phyloP scores from a whole-genome alignment of 2,888 invertebrate genomes.

The Chloroclysta siterata region DNA sequence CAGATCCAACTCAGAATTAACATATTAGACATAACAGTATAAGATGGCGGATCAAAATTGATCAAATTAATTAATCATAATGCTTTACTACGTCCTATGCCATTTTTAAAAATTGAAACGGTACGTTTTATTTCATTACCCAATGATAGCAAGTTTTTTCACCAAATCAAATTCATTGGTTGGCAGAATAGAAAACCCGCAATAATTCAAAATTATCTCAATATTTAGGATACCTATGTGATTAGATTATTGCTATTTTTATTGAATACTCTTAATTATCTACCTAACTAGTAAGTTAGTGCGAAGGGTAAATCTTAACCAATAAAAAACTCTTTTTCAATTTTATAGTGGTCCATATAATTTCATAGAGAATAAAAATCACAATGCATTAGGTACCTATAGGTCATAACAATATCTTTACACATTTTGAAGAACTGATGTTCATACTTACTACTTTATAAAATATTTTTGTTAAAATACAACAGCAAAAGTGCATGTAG shows the following conservation, averaged over 20 bases:
- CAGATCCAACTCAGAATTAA: no score
- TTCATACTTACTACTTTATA: background rate
- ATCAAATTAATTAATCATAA: no score
- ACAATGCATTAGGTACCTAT: slow-evolving; percentile 67
- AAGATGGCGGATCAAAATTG: no score
- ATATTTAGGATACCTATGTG: no score
- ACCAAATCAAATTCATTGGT: background rate
- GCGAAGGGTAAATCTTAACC: background rate
- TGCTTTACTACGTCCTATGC: no score
- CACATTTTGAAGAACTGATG: slow-evolving; percentile 60
- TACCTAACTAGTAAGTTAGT: background rate
- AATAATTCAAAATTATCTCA: background rate
- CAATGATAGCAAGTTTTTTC: background rate
- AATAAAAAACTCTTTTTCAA: slow-evolving; percentile 44
- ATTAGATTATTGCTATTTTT: no score
- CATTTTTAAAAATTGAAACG: background rate
- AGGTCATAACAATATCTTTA: slow-evolving; percentile 50
- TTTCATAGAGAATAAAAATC: slow-evolving; percentile 78
- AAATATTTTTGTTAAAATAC: slow-evolving; percentile 7
- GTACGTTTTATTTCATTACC: background rate
- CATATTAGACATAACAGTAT: no score
- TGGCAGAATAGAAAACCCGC: background rate
- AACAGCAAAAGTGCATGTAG: slow-evolving; percentile 14
- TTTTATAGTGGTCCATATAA: slow-evolving; percentile 81
- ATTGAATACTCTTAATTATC: no score